Conservation (phyloP, 1,140 invertebrate species). For the Diprion similis region DNA sequence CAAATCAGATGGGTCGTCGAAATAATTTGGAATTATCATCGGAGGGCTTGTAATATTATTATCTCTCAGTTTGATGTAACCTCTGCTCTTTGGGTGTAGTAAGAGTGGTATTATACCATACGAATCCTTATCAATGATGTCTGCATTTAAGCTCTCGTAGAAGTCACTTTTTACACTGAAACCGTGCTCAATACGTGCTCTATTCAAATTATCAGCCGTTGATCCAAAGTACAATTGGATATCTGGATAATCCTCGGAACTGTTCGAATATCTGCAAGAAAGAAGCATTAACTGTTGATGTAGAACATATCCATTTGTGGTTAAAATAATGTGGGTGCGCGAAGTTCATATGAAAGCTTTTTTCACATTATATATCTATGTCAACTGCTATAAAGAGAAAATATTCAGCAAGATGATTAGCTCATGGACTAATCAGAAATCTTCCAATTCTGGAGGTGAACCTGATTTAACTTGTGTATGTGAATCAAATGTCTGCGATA, state of each 20-base stretch:
- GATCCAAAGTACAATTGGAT: background rate
- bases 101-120: constrained; percentile 43
- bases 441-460: too few species aligned
- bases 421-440: too few species aligned
- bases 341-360: too few species aligned
- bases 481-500: too few species aligned
- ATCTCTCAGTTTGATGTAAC: constrained; percentile 50
- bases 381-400: too few species aligned
- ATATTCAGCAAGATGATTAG: too few species aligned
- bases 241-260: background rate
- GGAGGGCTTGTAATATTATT: constrained; percentile 63
- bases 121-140: constrained; percentile 44
- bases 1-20: constrained; percentile 63
- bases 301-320: background rate
- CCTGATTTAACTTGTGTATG: too few species aligned
- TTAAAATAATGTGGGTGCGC: too few species aligned
- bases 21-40: constrained; percentile 64
- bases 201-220: background rate
- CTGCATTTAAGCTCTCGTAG: constrained; percentile 44
- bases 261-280: background rate
- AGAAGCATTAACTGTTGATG: background rate
- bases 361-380: too few species aligned
- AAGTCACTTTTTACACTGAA: constrained; percentile 48
- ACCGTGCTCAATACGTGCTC: background rate
- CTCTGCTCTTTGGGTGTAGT: constrained; percentile 54